Base-by-base conservation (phyloP, 2,113 vertebrate genomes). In the Lepus europaeus region DNA sequence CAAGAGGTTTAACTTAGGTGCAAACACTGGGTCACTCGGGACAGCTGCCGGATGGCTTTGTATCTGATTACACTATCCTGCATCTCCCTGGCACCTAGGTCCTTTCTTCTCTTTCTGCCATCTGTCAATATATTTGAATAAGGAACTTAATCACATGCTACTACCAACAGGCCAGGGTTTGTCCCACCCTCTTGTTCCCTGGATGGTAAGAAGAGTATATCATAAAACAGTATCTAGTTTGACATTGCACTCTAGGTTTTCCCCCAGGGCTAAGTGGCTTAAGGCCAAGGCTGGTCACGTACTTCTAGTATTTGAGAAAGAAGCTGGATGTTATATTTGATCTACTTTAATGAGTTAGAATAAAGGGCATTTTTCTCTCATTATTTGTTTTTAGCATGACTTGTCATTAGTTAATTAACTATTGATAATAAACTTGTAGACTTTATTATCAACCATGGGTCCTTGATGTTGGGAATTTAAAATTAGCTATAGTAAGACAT, bases 11-110 rank as follows among this genome's bases (percentile, higher is more conserved):
- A 9, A 63, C 90, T 95, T 97, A 90, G 94, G 84, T 86, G 66
- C 77, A 95, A 82, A 93, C 68, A 64, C 45, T 95, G 23, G 86
- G 49, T 87, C 61, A 76, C 64, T 19, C 78, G 90, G 85, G 95
- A 89, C 66, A 70, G 0, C 0, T 78, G 85, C 97, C 97, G 98
- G 91, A 90, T 97, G 97, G 89, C 59, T 97, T 91, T 3, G n/a
- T 97, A 96, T 98, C 98, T 97, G 90, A 90, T 98, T 97, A 97
- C 93, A 96, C 19, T 36, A 39, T 77, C 72, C 0, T 92, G 86
- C 72, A 17, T 92, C 89, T 92, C 89, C 83, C 66, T 83, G 88
- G 29, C 39, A 89, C 81, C 5, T 92, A 73, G 69, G 94, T 23
- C 7, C 56, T 94, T 33, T 77, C 9, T 93, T 96, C 91, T 97